Base-by-base conservation (phyloP, 1,140 invertebrate genomes). In the Zaprionus ornatus region DNA sequence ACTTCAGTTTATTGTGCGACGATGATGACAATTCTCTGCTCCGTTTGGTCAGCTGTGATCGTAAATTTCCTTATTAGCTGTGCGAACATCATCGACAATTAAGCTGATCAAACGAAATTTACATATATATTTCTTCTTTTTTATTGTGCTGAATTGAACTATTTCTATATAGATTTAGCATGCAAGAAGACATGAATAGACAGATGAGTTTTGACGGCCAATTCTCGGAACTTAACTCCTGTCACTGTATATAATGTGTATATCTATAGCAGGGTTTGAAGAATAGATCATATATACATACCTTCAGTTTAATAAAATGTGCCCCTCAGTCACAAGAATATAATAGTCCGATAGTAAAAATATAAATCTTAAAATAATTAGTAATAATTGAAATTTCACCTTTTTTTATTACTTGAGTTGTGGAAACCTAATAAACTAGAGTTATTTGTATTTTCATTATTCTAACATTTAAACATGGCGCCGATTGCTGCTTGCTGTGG, bases 61-160 rank as follows among this genome's bases (percentile, higher is more conserved):
- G 21, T 74, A 74, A 74, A 74, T 62, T 74, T 70, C 32, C 57
- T 57, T 45, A 62, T 74, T 62, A 68, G 59, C 25, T 55, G n/a
- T 17, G 21, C 15, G 35, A 17, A 32, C 42, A 66, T 60, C 48
- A 68, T 42, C 48, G 23, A 27, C 65, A 74, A 74, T 74, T 57
- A 63, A 70, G 50, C 15, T 70, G 59, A 69, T 70, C 65, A 69
- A 70, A 57, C 21, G 40, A 74, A 62, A 69, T 61, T 56, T 45
- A 10, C 21, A 23, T 61, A 56, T 62, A 23, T 61, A 56, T 62
- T 56, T 45, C 7, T 45, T 12, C 7, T 50, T 25, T 60, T 74
- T 61, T 2, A 61, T 68, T 42, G 23, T 56, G 32, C 19, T 23
- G 17, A 73, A 67, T 74, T 68, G 25, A 40, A 50, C 23, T 21